Percentiles rank a stretch among this genome's conserved stretches.
These are phyloP conservation scores for Sarcophilus harrisii DNA, from an alignment of 2,797 vertebrate species.

Conservation along the genomic window DNA sequence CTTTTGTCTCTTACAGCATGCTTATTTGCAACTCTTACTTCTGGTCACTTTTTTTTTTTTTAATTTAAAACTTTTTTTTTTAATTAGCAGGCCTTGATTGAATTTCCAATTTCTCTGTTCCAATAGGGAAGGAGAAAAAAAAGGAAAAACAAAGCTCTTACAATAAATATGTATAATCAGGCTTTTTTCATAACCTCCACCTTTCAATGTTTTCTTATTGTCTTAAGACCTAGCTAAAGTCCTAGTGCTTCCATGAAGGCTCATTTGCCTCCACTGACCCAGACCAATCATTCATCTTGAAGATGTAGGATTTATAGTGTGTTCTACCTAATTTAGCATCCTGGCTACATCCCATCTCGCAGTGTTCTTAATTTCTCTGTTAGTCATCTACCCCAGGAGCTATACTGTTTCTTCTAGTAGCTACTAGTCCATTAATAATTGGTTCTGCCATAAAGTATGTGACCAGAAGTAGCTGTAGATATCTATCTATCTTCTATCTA, in stretches of 20 bases:
- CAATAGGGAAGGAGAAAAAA: background rate
- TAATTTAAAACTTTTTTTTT: background rate
- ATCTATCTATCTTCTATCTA: no score
- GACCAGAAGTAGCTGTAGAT: background rate
- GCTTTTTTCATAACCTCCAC: background rate
- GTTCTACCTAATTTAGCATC: background rate
- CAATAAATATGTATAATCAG: background rate
- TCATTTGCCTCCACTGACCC: background rate
- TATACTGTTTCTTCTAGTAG: background rate
- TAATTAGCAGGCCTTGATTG: background rate
- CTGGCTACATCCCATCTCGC: background rate
- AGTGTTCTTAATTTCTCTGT: background rate
- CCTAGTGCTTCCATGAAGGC: background rate
- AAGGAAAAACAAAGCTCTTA: background rate
- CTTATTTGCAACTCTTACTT: no score
- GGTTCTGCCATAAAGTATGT: background rate
- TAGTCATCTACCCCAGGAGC: background rate
- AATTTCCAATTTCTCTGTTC: background rate
- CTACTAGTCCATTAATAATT: background rate
- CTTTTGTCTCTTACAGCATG: no score
- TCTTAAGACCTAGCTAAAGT: background rate
- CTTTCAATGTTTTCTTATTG: background rate
- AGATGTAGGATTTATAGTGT: background rate
- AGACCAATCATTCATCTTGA: background rate
- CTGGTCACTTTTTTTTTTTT: background rate